phyloP scores from a whole-genome alignment of 2,888 invertebrate species.

The Pterostichus niger region DNA sequence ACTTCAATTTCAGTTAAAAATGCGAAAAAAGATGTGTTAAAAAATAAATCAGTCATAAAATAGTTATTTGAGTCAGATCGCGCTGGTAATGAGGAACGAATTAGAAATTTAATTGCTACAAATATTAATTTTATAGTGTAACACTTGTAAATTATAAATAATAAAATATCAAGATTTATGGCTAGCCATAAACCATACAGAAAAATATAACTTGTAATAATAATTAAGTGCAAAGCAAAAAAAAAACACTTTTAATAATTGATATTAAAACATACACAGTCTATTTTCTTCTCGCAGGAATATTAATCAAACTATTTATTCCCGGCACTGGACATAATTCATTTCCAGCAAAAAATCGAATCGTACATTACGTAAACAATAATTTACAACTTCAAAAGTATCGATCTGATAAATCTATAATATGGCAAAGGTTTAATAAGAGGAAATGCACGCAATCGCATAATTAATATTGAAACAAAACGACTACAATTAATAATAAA shows the following conservation, averaged over 20 bases:
- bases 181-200: no score
- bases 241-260: not conserved
- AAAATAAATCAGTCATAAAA: no score
- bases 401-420: slow-evolving; percentile 53
- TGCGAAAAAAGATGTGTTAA: no score
- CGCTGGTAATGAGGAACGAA: no score
- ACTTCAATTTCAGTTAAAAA: no score
- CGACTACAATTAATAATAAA: slow-evolving; percentile 58
- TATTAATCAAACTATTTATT: slow-evolving; percentile 51
- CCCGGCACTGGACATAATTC: slow-evolving; percentile 39
- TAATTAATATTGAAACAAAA: slow-evolving; percentile 59
- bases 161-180: no score
- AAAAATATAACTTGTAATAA: not conserved
- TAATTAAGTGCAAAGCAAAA: not conserved
- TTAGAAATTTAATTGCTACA: no score
- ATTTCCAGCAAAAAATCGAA: slow-evolving; percentile 31
- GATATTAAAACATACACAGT: slow-evolving; percentile 15
- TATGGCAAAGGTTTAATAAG: slow-evolving; percentile 35
- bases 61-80: no score
- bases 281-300: slow-evolving; percentile 5
- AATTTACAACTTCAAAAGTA: slow-evolving; percentile 56
- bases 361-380: slow-evolving; percentile 49
- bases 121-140: no score
- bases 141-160: no score
- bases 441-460: slow-evolving; percentile 50